Percentiles rank a stretch among this genome's conserved stretches.
Evolutionary conservation across 1,140 invertebrate species (phyloP).

Genomic region (Hyles vespertilio): DNA sequence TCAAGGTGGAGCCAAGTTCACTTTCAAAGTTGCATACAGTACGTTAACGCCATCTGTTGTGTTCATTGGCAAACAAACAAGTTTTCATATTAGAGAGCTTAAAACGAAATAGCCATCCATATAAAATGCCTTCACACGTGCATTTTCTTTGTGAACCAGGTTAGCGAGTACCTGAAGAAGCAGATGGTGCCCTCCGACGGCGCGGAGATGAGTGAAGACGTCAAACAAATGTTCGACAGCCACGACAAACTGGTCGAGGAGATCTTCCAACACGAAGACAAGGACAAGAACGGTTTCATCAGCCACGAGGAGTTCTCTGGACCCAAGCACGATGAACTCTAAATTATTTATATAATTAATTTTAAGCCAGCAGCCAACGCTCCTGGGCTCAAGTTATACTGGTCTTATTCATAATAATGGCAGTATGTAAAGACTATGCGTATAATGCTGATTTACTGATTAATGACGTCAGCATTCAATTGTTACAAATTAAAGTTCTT

Average conservation of each 20-base stretch:
- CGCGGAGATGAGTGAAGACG: constrained; percentile 83
- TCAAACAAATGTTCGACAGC: constrained; percentile 90
- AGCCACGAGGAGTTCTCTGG: constrained; percentile 97
- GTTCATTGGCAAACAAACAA: no score
- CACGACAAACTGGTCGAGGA: constrained; percentile 96
- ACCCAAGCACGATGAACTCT: constrained; percentile 97
- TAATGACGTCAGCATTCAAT: not conserved
- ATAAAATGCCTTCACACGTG: not conserved
- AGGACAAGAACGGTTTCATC: constrained; percentile 96
- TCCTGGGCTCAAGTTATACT: constrained; percentile 7
- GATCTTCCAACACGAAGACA: constrained; percentile 97
- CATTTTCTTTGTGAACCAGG: constrained; percentile 72
- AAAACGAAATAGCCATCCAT: not conserved
- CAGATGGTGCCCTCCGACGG: constrained; percentile 89
- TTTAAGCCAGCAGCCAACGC: not conserved
- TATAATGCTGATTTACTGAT: constrained; percentile 6
- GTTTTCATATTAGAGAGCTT: not conserved
- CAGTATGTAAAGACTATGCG: not conserved
- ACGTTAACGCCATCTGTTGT: no score
- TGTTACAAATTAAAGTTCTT: constrained; percentile 1
- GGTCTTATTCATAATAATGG: no score
- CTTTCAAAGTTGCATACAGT: no score
- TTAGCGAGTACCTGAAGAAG: constrained; percentile 93
- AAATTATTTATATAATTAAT: constrained; percentile 58
- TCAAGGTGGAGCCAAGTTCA: no score